phyloP scores from a whole-genome alignment of 2,113 vertebrate species.

The Sphaerodactylus townsendi region DNA sequence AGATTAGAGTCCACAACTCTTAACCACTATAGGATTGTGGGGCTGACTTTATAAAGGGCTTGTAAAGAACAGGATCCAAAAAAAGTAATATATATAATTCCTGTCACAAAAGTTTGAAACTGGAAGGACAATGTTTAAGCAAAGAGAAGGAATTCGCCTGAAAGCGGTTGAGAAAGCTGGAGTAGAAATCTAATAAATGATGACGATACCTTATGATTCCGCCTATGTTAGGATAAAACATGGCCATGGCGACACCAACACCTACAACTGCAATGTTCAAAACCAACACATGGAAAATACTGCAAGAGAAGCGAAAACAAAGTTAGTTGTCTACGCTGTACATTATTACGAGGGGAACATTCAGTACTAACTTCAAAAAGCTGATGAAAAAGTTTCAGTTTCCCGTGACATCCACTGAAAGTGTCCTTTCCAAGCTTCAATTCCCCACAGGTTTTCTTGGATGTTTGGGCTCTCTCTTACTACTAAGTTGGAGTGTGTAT shows the following conservation, averaged over 20 bases:
- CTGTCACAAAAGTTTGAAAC: background rate
- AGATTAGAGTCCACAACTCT: too few relatives aligned
- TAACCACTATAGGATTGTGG: background rate
- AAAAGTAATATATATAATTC: background rate
- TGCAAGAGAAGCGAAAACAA: slow-evolving; percentile 51
- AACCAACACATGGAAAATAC: slow-evolving; percentile 84
- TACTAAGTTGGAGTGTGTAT: slow-evolving; percentile 17
- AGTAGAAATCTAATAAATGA: too few relatives aligned
- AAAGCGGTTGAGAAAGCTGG: too few relatives aligned
- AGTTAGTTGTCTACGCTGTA: background rate
- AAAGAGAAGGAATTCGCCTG: background rate
- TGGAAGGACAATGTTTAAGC: background rate
- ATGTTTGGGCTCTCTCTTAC: slow-evolving; percentile 48
- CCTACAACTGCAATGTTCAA: slow-evolving; percentile 86
- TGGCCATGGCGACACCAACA: slow-evolving; percentile 87
- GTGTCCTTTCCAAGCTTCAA: slow-evolving; percentile 32
- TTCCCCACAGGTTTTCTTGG: slow-evolving; percentile 21
- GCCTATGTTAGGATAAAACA: slow-evolving; percentile 94
- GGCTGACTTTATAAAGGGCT: background rate
- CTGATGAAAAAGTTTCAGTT: slow-evolving; percentile 1
- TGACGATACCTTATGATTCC: slow-evolving; percentile 92
- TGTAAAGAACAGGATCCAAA: background rate
- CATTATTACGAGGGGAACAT: slow-evolving; percentile 23
- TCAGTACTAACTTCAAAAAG: slow-evolving; percentile 36
- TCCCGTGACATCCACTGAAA: slow-evolving; percentile 1